Base-by-base conservation (phyloP, 2,888 invertebrate genomes). In the Rotaria macrura region DNA sequence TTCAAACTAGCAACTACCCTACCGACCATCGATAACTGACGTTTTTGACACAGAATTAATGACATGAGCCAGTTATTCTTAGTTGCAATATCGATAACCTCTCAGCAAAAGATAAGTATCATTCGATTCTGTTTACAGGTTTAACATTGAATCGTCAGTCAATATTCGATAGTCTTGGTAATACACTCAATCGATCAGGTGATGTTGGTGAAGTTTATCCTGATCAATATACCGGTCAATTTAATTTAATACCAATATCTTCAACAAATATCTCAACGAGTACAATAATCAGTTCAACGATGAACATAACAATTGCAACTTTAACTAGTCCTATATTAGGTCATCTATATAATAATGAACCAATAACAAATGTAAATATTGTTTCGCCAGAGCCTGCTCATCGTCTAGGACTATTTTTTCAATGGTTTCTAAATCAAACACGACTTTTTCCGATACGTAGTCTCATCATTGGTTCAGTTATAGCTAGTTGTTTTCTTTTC, bases 181-280 rank as follows among this genome's bases (percentile, higher is more conserved):
- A 43, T 43, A 43, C 43, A n/a, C 5, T 79, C 1, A 23, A n/a
- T 43, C 79, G 79, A 79, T n/a, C 25, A n/a, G 79, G 79, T 43
- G 79, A 79, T 79, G 79, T 79, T 12, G 79, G 43, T 43, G 79
- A 79, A 43, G 79, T 79, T n/a, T 43, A 79, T 79, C 79, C 79
- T 12, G n/a, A 43, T 79, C 79, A 17, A 79, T 43, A 43, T 43
- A 25, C 20, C n/a, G 43, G 79, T n/a, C 79, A 79, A 43, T 79
- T 79, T n/a, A 25, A 43, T 43, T 43, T 79, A 25, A 34, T 7
- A n/a, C 0, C 34, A 34, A 40, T 25, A 79, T n/a, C 43, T n/a
- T 43, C 79, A 25, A 43, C 43, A 17, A 9, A 0, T 25, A 25
- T 43, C 43, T 40, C 43, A n/a, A 79, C 38, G 6, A 25, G 7